Conservation (phyloP, 2,113 vertebrate genomes). For the Notothenia rossii region DNA sequence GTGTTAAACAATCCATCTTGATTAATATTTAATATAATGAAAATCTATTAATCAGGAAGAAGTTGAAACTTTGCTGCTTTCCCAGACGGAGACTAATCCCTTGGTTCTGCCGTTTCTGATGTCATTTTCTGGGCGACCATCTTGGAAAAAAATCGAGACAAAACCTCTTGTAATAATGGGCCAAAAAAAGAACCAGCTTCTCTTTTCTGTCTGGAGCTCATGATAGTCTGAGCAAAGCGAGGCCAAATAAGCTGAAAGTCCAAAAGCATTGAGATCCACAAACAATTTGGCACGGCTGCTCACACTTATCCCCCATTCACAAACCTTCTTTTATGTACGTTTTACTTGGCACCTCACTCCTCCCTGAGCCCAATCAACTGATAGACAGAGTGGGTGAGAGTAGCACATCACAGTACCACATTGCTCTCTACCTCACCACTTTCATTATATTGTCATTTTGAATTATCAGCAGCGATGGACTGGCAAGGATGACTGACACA, state of each 20-base stretch:
- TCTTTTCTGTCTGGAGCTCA: constrained; percentile 51
- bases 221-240: constrained; percentile 41
- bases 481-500: constrained; percentile 82
- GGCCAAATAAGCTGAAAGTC: constrained; percentile 63
- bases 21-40: constrained; percentile 73
- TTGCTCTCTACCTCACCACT: constrained; percentile 66
- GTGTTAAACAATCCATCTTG: constrained; percentile 69
- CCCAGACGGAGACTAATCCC: constrained; percentile 39
- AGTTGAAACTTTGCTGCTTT: constrained; percentile 46
- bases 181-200: constrained; percentile 42
- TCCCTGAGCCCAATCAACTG: constrained; percentile 36
- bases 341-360: constrained; percentile 54
- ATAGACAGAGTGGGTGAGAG: constrained; percentile 63
- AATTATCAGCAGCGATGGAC: constrained; percentile 80
- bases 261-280: constrained; percentile 63
- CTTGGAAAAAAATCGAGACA: constrained; percentile 59
- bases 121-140: constrained; percentile 63
- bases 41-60: constrained; percentile 68
- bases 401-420: constrained; percentile 66
- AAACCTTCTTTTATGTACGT: constrained; percentile 66
- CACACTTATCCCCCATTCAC: constrained; percentile 59
- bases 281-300: constrained; percentile 65
- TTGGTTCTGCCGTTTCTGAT: constrained; percentile 43
- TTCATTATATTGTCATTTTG: constrained; percentile 84
- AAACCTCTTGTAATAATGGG: constrained; percentile 50